A percentile compares a stretch with the other conserved stretches of the same genome.
phyloP scores from a whole-genome alignment of 2,888 invertebrate genomes.

The Cephalotes varians region DNA sequence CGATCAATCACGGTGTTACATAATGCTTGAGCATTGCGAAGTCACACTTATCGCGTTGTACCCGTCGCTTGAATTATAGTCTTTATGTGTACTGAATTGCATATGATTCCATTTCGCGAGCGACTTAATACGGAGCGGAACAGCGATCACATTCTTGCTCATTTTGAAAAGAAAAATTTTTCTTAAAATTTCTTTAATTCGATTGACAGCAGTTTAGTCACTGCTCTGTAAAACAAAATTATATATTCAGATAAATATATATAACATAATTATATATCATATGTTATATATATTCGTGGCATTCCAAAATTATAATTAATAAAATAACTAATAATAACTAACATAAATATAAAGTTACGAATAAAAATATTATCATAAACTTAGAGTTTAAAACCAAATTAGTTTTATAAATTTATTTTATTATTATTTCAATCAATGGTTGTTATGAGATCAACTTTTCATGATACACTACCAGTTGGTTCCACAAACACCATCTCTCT shows the following conservation, averaged over 20 bases:
- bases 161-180: constrained; percentile 6
- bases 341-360: neutral
- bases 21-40: constrained; percentile 63
- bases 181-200: neutral
- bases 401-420: neutral
- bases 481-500: neutral
- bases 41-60: constrained; percentile 60
- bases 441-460: neutral
- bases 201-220: neutral
- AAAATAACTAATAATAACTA: neutral
- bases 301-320: neutral
- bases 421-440: constrained; percentile 2
- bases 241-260: neutral
- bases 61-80: constrained; percentile 69
- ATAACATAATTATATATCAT: neutral
- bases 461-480: neutral
- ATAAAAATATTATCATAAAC: neutral
- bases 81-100: constrained; percentile 67
- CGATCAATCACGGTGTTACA: constrained; percentile 63
- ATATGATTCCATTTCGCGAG: constrained; percentile 63
- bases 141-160: neutral
- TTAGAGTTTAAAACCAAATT: neutral
- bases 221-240: neutral
- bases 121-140: constrained; percentile 60
- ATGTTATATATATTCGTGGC: neutral